Conservation (phyloP, 2,113 vertebrate genomes). For the Microcebus griseorufus region DNA sequence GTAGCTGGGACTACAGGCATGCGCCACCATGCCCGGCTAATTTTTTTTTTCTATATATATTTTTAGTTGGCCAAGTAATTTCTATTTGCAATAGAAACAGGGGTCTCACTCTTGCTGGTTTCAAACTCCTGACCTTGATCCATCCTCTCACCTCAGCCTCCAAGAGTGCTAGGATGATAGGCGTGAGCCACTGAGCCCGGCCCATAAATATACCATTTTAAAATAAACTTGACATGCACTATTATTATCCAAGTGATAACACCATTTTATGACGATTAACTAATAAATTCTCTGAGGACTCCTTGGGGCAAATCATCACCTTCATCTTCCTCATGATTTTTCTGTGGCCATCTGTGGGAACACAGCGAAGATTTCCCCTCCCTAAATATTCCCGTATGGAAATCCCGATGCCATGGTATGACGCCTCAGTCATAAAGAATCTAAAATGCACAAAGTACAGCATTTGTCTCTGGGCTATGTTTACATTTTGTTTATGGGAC, state of each 20-base stretch:
- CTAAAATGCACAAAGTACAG: slow-evolving; percentile 39
- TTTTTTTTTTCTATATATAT: no score
- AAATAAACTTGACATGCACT: background rate
- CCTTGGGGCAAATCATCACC: background rate
- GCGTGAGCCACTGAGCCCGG: no score
- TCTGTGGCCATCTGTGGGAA: background rate
- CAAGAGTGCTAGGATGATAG: no score
- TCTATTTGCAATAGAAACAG: no score
- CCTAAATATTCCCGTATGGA: slow-evolving; percentile 15
- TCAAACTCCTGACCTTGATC: no score
- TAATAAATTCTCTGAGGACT: background rate
- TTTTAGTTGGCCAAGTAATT: no score
- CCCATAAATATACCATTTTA: background rate
- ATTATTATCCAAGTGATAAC: background rate
- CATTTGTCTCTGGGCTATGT: slow-evolving; percentile 27
- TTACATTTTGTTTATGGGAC: slow-evolving; percentile 57
- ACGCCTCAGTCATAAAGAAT: background rate
- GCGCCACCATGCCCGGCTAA: no score
- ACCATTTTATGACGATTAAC: background rate
- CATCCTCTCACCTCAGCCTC: no score
- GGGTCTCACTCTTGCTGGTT: no score
- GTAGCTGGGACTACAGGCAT: no score
- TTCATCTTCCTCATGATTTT: background rate
- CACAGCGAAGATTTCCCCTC: background rate
- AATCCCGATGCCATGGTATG: slow-evolving; percentile 24